A percentile compares a stretch with the other conserved stretches of the same genome.
Evolutionary conservation across 2,888 invertebrate genomes (phyloP).

Genomic region (Podabrus alpinus): DNA sequence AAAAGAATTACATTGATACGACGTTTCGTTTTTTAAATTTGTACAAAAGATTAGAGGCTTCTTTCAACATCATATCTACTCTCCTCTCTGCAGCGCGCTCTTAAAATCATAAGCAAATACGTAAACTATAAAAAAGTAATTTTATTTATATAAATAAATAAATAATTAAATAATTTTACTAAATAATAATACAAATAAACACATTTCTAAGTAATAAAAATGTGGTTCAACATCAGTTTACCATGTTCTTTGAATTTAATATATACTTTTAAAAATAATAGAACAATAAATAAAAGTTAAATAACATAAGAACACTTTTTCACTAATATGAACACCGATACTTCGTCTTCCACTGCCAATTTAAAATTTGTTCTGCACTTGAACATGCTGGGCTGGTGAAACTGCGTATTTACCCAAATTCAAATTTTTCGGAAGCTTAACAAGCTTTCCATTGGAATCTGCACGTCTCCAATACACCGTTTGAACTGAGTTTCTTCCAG

Average conservation of each 20-base stretch:
- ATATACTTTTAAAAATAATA: background rate
- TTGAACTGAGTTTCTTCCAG: constrained; percentile 74
- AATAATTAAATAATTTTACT: background rate
- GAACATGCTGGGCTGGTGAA: constrained; percentile 7
- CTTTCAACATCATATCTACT: too few species aligned
- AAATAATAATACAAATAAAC: background rate
- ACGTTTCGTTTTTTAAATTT: too few species aligned
- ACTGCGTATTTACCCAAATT: background rate
- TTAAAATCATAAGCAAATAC: background rate
- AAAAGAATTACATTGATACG: too few species aligned
- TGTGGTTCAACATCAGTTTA: background rate
- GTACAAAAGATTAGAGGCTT: too few species aligned
- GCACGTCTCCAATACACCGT: constrained; percentile 76
- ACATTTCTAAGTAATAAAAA: background rate
- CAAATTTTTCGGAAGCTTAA: constrained; percentile 41
- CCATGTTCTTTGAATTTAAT: background rate
- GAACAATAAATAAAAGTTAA: background rate
- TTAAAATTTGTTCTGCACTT: constrained; percentile 6
- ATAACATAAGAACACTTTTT: background rate
- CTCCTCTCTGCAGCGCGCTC: too few species aligned
- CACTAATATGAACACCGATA: background rate
- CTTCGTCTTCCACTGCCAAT: background rate
- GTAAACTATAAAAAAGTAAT: background rate
- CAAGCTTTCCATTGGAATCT: constrained; percentile 46
- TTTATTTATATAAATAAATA: background rate